Base-by-base conservation (phyloP, 2,797 vertebrate species). In the Melopsittacus undulatus region DNA sequence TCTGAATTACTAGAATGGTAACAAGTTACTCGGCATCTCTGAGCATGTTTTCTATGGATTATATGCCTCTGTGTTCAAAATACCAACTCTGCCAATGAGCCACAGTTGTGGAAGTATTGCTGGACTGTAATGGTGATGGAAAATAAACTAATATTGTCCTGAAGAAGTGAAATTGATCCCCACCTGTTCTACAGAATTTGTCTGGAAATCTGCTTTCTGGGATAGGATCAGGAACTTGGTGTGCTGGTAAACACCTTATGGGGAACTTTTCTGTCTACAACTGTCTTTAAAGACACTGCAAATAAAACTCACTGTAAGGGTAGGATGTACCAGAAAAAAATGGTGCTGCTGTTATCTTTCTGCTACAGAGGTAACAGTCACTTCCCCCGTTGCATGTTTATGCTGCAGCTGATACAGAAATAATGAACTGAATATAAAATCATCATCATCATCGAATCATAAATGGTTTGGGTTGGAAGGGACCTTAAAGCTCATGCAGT, bases 141-240 rank as follows among this genome's bases (percentile, higher is more conserved):
- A 78, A 89, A 63, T 27, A 22, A 56, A 7, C n/a, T 48, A 9
- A 38, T 52, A 14, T 30, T 74, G 21, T 51, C 49, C 22, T 36
- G 30, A 66, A 75, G 38, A 77, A 69, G 6, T 26, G 23, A 86
- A 38, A 23, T 70, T 15, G 32, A 12, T 19, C 10, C 36, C 30
- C 0, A 0, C 13, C 40, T 11, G 4, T 68, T 54, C 43, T 45
- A 24, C 13, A 23, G 20, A 32, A 36, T 43, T 62, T 61, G 32
- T 13, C 18, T 10, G 59, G 52, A 82, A 81, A 83, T 36, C 22
- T 30, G 52, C 30, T 27, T 64, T 46, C 45, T 9, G 13, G 9
- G 14, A 15, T 1, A 54, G 17, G 24, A 62, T 46, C 22, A 22
- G 34, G 11, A 43, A n/a, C 32, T 5, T 0, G 0, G 14, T 20